Percentiles rank a stretch among this genome's conserved stretches.
Evolutionary conservation across 2,888 invertebrate genomes (phyloP).

Genomic region (Epiblema foenella): DNA sequence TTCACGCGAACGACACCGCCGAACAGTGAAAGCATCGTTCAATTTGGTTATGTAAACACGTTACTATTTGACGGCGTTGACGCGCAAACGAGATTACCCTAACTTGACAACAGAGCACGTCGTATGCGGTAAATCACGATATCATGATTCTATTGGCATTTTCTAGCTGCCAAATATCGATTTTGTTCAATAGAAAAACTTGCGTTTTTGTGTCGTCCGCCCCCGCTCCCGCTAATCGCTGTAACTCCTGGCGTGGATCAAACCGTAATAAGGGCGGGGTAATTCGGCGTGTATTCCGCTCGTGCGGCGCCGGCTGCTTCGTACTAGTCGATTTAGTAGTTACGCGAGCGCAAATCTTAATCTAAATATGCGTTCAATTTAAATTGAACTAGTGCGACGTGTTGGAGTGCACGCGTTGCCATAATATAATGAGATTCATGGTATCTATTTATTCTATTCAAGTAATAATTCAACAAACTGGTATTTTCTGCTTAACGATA

Average conservation of each 20-base stretch:
- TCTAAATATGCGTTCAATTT: slow-evolving; percentile 42
- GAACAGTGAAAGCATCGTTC: too few relatives aligned
- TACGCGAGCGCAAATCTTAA: slow-evolving; percentile 41
- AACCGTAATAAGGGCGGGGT: slow-evolving; percentile 57
- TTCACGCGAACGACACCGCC: too few relatives aligned
- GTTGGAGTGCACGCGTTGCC: slow-evolving; percentile 6
- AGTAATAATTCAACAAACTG: neutral
- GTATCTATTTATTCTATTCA: neutral
- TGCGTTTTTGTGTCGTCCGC: neutral
- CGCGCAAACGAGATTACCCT: too few relatives aligned
- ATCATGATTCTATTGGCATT: too few relatives aligned
- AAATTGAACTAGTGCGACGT: slow-evolving; percentile 22
- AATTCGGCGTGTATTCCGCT: slow-evolving; percentile 61
- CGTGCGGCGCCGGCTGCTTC: slow-evolving; percentile 59
- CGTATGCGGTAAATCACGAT: too few relatives aligned
- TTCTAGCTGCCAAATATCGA: too few relatives aligned
- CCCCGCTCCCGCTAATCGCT: slow-evolving; percentile 18
- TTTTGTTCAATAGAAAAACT: neutral
- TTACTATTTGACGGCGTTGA: too few relatives aligned
- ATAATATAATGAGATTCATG: neutral
- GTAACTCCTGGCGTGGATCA: slow-evolving; percentile 38
- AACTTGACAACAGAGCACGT: too few relatives aligned
- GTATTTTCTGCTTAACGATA: neutral
- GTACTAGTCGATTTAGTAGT: slow-evolving; percentile 50
- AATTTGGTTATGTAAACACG: too few relatives aligned